Percentiles rank a stretch among this genome's conserved stretches.
phyloP scores from a whole-genome alignment of 2,888 invertebrate genomes.

The Ochlodes sylvanus region DNA sequence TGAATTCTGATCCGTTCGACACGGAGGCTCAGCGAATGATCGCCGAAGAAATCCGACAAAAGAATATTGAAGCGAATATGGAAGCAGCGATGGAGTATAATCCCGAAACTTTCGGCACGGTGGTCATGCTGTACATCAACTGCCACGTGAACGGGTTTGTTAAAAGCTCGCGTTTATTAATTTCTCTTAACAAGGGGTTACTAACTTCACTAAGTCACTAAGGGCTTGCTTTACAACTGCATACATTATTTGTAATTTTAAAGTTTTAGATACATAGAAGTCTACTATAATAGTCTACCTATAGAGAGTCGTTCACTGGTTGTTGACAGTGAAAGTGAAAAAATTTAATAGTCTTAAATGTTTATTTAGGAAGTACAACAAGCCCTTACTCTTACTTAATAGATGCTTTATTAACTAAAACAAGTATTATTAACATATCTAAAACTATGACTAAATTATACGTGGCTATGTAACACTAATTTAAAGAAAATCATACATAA shows the following conservation, averaged over 20 bases:
- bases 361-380: no score
- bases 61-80: slow-evolving; percentile 99
- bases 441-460: no score
- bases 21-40: slow-evolving; percentile 97
- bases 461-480: no score
- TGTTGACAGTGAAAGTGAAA: background rate
- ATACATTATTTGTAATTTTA: background rate
- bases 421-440: no score
- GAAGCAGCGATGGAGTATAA: slow-evolving; percentile 99
- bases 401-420: no score
- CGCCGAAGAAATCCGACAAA: slow-evolving; percentile 97
- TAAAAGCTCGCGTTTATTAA: background rate
- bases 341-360: no score
- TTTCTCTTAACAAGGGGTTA: background rate
- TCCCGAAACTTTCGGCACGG: slow-evolving; percentile 99
- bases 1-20: slow-evolving; percentile 98
- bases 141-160: slow-evolving; percentile 95
- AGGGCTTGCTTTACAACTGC: slow-evolving; percentile 4
- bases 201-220: background rate
- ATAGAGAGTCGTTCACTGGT: background rate
- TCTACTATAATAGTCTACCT: no score
- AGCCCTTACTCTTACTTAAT: no score
- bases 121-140: slow-evolving; percentile 98
- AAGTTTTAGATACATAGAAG: no score
- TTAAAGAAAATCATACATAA: no score